Base-by-base conservation (phyloP, 2,113 vertebrate genomes). In the Tamias sibiricus region DNA sequence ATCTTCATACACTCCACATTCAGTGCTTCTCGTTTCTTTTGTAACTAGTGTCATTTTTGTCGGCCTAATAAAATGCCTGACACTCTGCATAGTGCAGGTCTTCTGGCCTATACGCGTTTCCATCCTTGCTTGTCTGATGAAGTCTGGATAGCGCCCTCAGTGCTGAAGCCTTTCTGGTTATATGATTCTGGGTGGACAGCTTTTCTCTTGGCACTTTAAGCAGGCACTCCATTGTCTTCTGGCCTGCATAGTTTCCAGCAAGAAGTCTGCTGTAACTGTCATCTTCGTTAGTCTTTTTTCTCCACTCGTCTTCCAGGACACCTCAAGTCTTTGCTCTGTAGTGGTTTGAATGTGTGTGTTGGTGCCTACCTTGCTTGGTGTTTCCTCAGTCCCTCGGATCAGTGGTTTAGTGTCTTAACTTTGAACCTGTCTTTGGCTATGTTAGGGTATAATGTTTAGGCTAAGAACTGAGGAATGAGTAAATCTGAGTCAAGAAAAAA, bases 321-420 rank as follows among this genome's bases (percentile, higher is more conserved):
- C 35, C 52, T 83, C 40, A 2, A 49, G 40, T 17, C 30, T 82
- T 80, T 13, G 7, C 35, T n/a, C 74, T 88, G n/a, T 10, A 79
- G 40, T 52, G 68, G 4, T 44, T 84, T 75, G 7, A 40, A 59
- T 83, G 59, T 74, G 13, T 59, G 2, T 66, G 44, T 42, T 82
- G 68, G 16, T 49, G 40, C 85, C 44, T 82, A 83, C 26, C 17
- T 47, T 88, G 11, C 7, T 26, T 84, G 30, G 13, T 91, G 59
- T 57, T n/a, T 52, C 80, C 79, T 92, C 14, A 66, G 90, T 22
- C 72, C 89, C 79, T 57, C 72, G 49, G 57, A 9, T n/a, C 80
- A 80, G 22, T 77, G 37, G 24, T 91, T 77, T 72, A 19, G n/a
- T 57, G 35, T 77, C 77, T 91, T 91, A 75, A 83, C 82, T 87